A percentile compares a stretch with the other conserved stretches of the same genome.
phyloP scores from a whole-genome alignment of 2,113 vertebrate genomes.

The Mormoops blainvillei region DNA sequence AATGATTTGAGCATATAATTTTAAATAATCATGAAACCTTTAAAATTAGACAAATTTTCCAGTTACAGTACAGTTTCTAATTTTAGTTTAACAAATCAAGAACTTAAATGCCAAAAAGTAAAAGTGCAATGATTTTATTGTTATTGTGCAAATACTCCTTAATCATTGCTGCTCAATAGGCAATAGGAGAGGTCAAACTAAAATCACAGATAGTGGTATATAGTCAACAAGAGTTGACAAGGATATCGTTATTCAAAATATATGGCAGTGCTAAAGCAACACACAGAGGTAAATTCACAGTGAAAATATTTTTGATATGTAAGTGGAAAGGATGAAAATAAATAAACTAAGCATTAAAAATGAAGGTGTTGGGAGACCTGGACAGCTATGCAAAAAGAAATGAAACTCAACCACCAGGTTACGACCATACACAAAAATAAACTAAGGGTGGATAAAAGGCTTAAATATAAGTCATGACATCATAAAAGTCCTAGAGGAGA shows the following conservation, averaged over 20 bases:
- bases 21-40: background rate
- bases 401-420: too few species aligned
- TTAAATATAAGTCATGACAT: too few species aligned
- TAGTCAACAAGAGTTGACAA: background rate
- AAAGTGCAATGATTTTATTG: background rate
- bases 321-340: background rate
- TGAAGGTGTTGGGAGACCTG: too few species aligned
- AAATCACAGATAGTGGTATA: background rate
- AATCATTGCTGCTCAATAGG: background rate
- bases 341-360: background rate
- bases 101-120: background rate
- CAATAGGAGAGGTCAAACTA: background rate
- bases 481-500: too few species aligned
- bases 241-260: background rate
- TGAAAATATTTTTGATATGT: background rate
- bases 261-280: background rate
- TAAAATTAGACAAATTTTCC: background rate
- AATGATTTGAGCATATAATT: background rate
- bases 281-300: background rate
- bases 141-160: background rate
- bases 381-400: too few species aligned
- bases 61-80: too few species aligned
- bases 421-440: too few species aligned
- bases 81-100: background rate
- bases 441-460: too few species aligned